Evolutionary conservation across 2,888 invertebrate genomes (phyloP).

Genomic region (Acanthosepion lycidas): DNA sequence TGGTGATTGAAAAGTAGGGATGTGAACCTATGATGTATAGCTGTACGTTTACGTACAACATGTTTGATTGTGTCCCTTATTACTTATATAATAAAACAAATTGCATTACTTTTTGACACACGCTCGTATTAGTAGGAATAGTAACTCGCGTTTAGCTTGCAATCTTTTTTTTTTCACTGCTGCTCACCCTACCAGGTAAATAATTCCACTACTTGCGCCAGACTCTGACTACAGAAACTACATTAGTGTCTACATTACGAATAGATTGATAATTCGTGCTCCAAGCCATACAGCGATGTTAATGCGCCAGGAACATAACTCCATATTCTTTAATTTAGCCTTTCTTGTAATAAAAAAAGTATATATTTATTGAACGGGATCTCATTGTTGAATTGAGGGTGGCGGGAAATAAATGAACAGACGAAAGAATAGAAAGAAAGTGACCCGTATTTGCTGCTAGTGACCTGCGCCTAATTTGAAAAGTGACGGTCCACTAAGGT

Average conservation of each 20-base stretch:
- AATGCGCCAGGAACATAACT: not conserved
- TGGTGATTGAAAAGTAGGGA: no score
- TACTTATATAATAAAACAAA: no score
- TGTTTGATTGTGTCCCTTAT: no score
- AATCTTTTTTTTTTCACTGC: not conserved
- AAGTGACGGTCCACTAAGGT: not conserved
- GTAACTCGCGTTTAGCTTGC: not conserved
- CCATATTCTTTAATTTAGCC: not conserved
- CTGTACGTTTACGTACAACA: no score
- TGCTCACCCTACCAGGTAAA: not conserved
- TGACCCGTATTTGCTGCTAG: not conserved
- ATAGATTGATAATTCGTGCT: not conserved
- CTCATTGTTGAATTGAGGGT: not conserved
- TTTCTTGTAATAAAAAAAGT: not conserved
- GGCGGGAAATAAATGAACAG: not conserved
- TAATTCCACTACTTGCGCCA: not conserved
- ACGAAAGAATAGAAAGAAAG: not conserved
- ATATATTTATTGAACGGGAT: not conserved
- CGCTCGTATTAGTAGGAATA: no score
- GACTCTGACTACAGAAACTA: not conserved
- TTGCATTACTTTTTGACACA: no score
- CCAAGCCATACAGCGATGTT: not conserved
- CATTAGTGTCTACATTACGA: not conserved
- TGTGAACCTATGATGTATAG: no score
- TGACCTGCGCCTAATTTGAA: constrained; percentile 1